phyloP scores from a whole-genome alignment of 2,113 vertebrate species.

The Corvus cornix region DNA sequence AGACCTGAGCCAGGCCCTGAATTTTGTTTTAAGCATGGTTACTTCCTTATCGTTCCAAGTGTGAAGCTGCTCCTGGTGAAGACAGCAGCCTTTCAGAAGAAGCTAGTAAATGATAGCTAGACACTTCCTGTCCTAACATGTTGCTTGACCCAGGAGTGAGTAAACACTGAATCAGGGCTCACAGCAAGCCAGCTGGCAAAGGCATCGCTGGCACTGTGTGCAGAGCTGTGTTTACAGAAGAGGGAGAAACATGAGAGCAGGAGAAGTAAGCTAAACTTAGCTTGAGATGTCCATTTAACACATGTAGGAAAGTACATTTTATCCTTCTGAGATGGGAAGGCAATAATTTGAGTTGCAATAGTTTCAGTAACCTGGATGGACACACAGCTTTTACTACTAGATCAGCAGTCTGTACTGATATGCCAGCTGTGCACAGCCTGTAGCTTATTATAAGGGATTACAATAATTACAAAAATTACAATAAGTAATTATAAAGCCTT shows the following conservation, averaged over 20 bases:
- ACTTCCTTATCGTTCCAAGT: not conserved
- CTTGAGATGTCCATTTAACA: constrained; percentile 33
- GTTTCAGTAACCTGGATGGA: not conserved
- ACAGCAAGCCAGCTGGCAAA: constrained; percentile 62
- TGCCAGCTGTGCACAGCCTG: not conserved
- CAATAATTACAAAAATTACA: not conserved
- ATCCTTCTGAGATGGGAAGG: constrained; percentile 5
- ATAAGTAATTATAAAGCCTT: not conserved
- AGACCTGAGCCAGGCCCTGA: not conserved
- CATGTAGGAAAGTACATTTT: constrained; percentile 26
- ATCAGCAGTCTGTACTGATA: not conserved
- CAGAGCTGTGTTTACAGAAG: constrained; percentile 48
- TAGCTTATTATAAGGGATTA: not conserved
- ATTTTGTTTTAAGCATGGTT: not conserved
- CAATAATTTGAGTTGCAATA: not conserved
- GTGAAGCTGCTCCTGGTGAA: not conserved
- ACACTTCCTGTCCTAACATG: constrained; percentile 59
- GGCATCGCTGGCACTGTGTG: not conserved
- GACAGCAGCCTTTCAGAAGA: constrained; percentile 28
- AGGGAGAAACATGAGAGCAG: constrained; percentile 40
- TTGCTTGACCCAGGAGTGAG: constrained; percentile 53
- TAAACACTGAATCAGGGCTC: constrained; percentile 59
- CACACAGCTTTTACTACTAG: not conserved
- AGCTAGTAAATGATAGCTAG: constrained; percentile 46
- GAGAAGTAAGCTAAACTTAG: constrained; percentile 66